Evolutionary conservation across 2,888 invertebrate species (phyloP), one percentile per base, ranked within the genome.

Genomic region (Hirtodrosophila confusa): DNA sequence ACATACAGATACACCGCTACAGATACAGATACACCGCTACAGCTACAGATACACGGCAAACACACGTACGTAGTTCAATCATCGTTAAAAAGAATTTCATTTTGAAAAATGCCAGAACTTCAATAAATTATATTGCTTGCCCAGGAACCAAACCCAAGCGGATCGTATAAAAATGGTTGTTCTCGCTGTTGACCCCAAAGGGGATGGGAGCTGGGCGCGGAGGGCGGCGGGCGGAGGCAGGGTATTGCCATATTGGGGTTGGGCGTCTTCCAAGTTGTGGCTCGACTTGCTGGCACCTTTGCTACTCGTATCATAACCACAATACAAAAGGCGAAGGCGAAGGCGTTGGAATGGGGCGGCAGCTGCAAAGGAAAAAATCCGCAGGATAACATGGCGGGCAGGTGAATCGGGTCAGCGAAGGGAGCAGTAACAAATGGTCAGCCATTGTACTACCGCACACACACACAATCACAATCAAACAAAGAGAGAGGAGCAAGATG

Each of bases 41-140:
- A 57, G 45, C 23, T 54, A 29, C 12, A 47, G 35, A 17, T 62
- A 33, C 24, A 43, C 44, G 6, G 37, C 31, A 29, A 24, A 40
- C 53, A 49, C 55, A 54, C 65, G 58, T 68, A 67, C 76, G 67
- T 68, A 60, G 84, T 86, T 83, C 83, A 83, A 88, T 83, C 83
- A 84, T 86, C 87, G 86, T 88, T 86, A 84, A 72, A 79, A 83
- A 80, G 84, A 88, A 86, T 77, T 84, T 88, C 78, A 88, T 88
- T 84, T 84, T 84, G 75, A 83, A 83, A 83, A 83, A 87, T 83
- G 84, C 88, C 86, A 66, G 80, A 88, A 77, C 83, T 88, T 78
- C 83, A 84, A 84, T 86, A 84, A 84, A 84, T 84, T 84, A 86
- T 88, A 88, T 86, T 88, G 86, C 78, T 57, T 58, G 58, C 65